Evolutionary conservation across 2,797 vertebrate genomes (phyloP), one percentile per base, ranked within the genome.

Genomic region (Arrhamphus sclerolepis): DNA sequence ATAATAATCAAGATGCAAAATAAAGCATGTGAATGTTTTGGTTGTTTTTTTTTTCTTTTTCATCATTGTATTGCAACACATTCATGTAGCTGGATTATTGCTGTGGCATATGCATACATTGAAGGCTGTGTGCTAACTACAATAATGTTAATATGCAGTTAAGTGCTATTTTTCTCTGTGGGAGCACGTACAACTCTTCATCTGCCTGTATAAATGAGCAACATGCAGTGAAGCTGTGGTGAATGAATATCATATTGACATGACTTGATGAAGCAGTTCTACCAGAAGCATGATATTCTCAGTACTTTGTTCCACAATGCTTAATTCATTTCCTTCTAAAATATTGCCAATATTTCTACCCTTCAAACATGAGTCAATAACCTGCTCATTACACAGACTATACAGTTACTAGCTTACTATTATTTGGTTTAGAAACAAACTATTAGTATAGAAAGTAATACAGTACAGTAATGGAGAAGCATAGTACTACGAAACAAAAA

Each of bases 31-130:
- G 73, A 48, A 17, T 61, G 48, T 53, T 51, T 58, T 47, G n/a
- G n/a, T n/a, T n/a, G n/a, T n/a, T 34, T 29, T 1, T 11, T 14
- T 38, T 16, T 34, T 34, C 13, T 66, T 70, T 66, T 44, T 46
- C 11, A 56, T 72, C 31, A 70, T 77, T 82, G 79, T 79, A 66
- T 7, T 56, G 69, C 57, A n/a, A 74, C 67, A 78, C 72, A 85
- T 82, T 74, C 77, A 51, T 51, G 73, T 62, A 65, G 53, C 77
- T 75, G 20, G 13, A 53, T 81, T 84, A 81, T 87, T 84, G 68
- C 76, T 82, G 26, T 49, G 77, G 68, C 78, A 7, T 72, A 73
- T 56, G 80, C 73, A 83, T 74, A 81, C 71, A 87, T 54, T 69
- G 63, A 64, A 81, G 72, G 78, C 52, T 56, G 66, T 83, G 76